Evolutionary conservation across 2,888 invertebrate species (phyloP).

Genomic region (Ectemnius cavifrons): DNA sequence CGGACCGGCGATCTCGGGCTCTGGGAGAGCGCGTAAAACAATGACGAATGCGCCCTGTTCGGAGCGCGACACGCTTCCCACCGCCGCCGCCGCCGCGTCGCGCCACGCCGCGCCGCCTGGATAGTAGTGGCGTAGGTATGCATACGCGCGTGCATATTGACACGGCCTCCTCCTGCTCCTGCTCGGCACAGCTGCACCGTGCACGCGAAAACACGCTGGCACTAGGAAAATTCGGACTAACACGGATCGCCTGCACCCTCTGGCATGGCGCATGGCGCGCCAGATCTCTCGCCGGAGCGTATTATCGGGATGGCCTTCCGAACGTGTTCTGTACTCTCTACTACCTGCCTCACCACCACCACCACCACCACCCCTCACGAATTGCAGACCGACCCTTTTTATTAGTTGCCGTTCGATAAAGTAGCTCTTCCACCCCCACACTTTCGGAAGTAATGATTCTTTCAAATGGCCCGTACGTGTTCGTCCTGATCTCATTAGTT

Average conservation of each 20-base stretch:
- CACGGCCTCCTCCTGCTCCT: constrained; percentile 1
- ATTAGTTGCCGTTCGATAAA: too few relatives aligned
- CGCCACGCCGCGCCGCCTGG: too few relatives aligned
- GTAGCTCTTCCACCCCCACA: too few relatives aligned
- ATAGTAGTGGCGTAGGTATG: not conserved
- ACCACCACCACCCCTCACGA: too few relatives aligned
- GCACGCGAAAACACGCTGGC: constrained; percentile 13
- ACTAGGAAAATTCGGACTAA: not conserved
- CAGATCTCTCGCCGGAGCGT: constrained; percentile 14
- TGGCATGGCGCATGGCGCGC: too few relatives aligned
- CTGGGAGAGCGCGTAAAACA: constrained; percentile 51
- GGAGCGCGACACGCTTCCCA: constrained; percentile 26
- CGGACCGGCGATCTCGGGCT: constrained; percentile 18
- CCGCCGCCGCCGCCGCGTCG: not conserved
- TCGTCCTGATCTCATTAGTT: too few relatives aligned
- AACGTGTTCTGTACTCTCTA: constrained; percentile 34
- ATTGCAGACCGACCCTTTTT: too few relatives aligned
- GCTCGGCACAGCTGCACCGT: not conserved
- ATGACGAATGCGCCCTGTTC: constrained; percentile 60
- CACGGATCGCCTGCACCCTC: not conserved
- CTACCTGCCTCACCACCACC: too few relatives aligned
- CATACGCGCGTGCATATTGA: constrained; percentile 24
- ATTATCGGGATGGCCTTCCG: constrained; percentile 58
- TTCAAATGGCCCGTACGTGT: too few relatives aligned
- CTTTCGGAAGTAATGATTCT: too few relatives aligned